Percentiles rank a stretch among this genome's conserved stretches.
These are phyloP conservation scores for Coccyzus lansbergi DNA, from an alignment of 2,797 vertebrate species.

Conservation along the genomic window DNA sequence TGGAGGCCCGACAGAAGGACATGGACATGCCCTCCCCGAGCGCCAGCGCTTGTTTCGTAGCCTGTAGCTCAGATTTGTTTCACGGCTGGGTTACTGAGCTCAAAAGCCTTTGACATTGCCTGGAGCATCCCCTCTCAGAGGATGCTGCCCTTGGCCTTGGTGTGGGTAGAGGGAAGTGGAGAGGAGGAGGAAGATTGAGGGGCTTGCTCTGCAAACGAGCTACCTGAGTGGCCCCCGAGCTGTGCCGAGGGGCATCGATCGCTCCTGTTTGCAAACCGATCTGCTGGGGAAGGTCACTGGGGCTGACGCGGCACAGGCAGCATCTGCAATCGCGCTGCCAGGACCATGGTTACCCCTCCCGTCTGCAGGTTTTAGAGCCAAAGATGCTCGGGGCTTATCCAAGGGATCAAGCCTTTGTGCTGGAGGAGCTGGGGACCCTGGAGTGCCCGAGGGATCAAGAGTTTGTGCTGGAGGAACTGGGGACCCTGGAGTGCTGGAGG, in stretches of 20 bases:
- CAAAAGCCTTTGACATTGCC: not conserved
- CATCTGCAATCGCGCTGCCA: not conserved
- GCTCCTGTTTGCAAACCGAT: rapidly evolving
- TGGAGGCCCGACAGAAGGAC: not conserved
- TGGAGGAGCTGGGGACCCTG: not conserved
- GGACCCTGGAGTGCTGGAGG: not conserved
- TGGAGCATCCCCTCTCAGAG: not conserved
- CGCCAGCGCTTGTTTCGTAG: rapidly evolving
- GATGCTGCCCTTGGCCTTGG: not conserved
- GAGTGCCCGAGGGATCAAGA: not conserved
- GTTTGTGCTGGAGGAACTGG: not conserved
- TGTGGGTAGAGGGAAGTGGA: not conserved
- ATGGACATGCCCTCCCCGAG: rapidly evolving
- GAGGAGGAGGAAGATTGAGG: too few relatives aligned
- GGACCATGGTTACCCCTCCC: not conserved
- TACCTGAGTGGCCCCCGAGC: not conserved
- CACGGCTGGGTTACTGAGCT: rapidly evolving
- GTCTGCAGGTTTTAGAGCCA: not conserved
- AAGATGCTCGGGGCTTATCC: not conserved
- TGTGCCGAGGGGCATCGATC: not conserved
- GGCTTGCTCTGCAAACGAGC: not conserved
- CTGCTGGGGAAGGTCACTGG: not conserved
- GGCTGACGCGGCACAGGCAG: not conserved
- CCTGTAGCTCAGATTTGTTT: not conserved
- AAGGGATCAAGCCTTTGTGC: not conserved